phyloP scores from a whole-genome alignment of 2,888 invertebrate species.

The Caenorhabditis doughertyi region DNA sequence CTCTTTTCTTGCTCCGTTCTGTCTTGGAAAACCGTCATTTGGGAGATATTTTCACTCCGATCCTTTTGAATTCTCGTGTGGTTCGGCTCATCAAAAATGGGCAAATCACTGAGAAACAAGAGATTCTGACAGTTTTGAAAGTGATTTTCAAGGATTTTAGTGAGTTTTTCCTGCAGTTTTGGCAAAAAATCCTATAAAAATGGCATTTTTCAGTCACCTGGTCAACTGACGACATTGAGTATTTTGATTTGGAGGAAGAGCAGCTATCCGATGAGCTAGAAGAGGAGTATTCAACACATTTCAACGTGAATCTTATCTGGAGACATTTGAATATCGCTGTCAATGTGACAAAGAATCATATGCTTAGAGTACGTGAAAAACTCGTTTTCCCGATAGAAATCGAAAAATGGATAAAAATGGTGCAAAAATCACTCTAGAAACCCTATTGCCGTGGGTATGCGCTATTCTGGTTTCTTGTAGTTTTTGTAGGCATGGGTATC shows the following conservation, averaged over 20 bases:
- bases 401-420: too few species aligned
- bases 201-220: constrained; percentile 49
- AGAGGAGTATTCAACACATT: constrained; percentile 33
- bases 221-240: constrained; percentile 38
- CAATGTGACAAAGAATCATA: constrained; percentile 39
- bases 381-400: too few species aligned
- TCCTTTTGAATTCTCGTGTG: constrained; percentile 39
- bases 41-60: background rate
- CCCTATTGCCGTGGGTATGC: too few species aligned
- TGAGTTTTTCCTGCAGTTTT: background rate
- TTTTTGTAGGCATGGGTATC: too few species aligned
- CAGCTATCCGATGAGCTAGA: constrained; percentile 30
- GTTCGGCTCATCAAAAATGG: constrained; percentile 37
- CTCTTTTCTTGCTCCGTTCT: constrained; percentile 10
- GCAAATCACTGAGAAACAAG: constrained; percentile 57
- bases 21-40: constrained; percentile 30
- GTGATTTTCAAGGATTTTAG: constrained; percentile 52
- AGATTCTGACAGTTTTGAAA: constrained; percentile 49
- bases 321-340: constrained; percentile 45
- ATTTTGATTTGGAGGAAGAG: constrained; percentile 26
- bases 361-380: constrained; percentile 17
- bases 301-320: constrained; percentile 45
- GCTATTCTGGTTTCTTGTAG: too few species aligned
- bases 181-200: background rate
- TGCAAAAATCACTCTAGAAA: too few species aligned